Percentiles rank a stretch among this genome's conserved stretches.
These are phyloP conservation scores for Oegoconia quadripuncta DNA, from an alignment of 2,888 invertebrate genomes.

Conservation along the genomic window DNA sequence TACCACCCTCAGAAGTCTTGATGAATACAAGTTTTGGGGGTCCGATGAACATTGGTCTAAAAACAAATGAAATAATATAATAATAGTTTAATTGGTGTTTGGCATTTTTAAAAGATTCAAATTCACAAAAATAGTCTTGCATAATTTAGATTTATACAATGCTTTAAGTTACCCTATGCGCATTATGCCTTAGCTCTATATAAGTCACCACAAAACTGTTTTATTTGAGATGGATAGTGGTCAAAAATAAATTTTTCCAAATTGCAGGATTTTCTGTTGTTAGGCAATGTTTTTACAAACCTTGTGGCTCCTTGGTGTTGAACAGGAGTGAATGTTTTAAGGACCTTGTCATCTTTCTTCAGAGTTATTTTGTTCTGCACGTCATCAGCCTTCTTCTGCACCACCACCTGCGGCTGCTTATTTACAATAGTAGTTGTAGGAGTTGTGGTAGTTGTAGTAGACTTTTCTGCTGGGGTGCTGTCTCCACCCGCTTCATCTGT, in stretches of 20 bases:
- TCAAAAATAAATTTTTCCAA: too few relatives aligned
- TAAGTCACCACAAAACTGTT: too few relatives aligned
- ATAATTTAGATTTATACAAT: too few relatives aligned
- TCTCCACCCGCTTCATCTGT: conserved; percentile 68
- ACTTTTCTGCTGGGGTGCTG: conserved; percentile 50
- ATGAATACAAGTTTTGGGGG: conserved; percentile 75
- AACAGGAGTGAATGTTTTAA: conserved; percentile 60
- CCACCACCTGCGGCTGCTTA: conserved; percentile 33
- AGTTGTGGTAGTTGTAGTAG: conserved; percentile 29
- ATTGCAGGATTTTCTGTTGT: neutral
- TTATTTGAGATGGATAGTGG: too few relatives aligned
- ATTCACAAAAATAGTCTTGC: neutral
- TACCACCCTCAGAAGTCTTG: conserved; percentile 64
- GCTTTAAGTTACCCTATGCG: too few relatives aligned
- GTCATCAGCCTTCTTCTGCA: conserved; percentile 52
- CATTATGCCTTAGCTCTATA: too few relatives aligned
- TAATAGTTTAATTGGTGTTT: too few relatives aligned
- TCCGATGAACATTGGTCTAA: conserved; percentile 72
- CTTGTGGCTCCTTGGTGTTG: conserved; percentile 52
- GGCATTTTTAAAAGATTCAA: too few relatives aligned
- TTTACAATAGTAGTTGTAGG: conserved; percentile 34
- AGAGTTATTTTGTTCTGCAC: conserved; percentile 49
- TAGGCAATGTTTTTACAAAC: conserved; percentile 23
- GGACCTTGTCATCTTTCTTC: conserved; percentile 72
- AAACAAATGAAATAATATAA: conserved; percentile 8